Evolutionary conservation across 2,113 vertebrate genomes (phyloP).

Genomic region (Antechinus flavipes): DNA sequence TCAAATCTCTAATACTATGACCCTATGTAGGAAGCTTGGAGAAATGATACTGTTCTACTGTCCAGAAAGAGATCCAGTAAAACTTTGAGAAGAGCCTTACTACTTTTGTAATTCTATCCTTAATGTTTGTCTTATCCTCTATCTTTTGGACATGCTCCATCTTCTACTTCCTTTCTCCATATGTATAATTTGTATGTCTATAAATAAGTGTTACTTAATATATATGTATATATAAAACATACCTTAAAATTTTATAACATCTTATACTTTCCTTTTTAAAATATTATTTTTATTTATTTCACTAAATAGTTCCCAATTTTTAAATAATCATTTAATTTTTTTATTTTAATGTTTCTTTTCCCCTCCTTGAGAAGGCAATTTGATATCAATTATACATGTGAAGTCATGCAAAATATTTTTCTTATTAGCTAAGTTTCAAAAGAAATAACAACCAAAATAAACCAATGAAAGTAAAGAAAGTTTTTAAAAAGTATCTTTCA

Average conservation of each 20-base stretch:
- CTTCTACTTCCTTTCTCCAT: slow-evolving; percentile 27
- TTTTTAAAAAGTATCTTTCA: neutral
- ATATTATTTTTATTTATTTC: neutral
- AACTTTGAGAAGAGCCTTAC: neutral
- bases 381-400: neutral
- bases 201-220: slow-evolving; percentile 66
- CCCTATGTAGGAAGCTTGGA: neutral
- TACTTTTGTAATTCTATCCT: slow-evolving; percentile 10
- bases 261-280: slow-evolving; percentile 54
- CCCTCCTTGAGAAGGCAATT: neutral
- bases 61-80: neutral
- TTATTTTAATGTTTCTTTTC: neutral
- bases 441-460: neutral
- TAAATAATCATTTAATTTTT: neutral
- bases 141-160: slow-evolving; percentile 8
- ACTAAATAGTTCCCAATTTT: neutral
- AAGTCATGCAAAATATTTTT: neutral
- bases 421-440: neutral
- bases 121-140: slow-evolving; percentile 44
- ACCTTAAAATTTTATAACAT: slow-evolving; percentile 49
- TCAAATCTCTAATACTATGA: neutral
- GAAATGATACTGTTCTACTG: slow-evolving; percentile 17
- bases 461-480: neutral
- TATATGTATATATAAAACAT: slow-evolving; percentile 21
- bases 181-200: slow-evolving; percentile 44